phyloP scores from a whole-genome alignment of 2,888 invertebrate genomes.

The Leucozona laternaria region DNA sequence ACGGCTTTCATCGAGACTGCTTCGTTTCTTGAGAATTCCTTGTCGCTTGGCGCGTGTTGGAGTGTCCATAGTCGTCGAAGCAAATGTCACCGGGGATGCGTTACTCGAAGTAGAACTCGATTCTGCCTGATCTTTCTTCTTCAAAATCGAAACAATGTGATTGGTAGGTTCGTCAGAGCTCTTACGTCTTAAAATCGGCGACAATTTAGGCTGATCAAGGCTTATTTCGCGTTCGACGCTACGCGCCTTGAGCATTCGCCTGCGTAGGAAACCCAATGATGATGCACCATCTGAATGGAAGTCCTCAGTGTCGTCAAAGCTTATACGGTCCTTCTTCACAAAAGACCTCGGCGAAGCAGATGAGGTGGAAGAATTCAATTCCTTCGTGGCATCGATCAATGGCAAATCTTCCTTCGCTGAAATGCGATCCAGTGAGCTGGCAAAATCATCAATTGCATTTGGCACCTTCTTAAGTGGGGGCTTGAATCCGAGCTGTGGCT shows the following conservation, averaged over 20 bases:
- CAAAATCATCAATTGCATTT: conserved; percentile 56
- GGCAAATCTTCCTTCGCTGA: conserved; percentile 37
- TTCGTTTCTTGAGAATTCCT: conserved; percentile 92
- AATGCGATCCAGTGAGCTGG: conserved; percentile 50
- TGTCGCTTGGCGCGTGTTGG: conserved; percentile 86
- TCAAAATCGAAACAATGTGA: conserved; percentile 87
- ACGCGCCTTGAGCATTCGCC: conserved; percentile 78
- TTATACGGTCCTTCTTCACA: conserved; percentile 77
- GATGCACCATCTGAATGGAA: conserved; percentile 72
- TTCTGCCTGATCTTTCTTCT: conserved; percentile 86
- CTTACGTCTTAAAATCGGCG: conserved; percentile 80
- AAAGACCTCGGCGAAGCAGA: conserved; percentile 77
- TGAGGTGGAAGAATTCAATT: conserved; percentile 64
- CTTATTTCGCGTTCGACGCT: conserved; percentile 78
- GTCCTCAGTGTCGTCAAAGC: conserved; percentile 65
- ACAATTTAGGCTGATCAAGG: conserved; percentile 78
- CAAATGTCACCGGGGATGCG: conserved; percentile 91
- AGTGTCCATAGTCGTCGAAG: conserved; percentile 89
- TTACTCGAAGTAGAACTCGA: conserved; percentile 85
- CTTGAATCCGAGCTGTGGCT: conserved; percentile 13
- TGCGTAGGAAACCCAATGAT: conserved; percentile 74
- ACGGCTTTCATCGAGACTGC: conserved; percentile 90
- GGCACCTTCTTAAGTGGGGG: conserved; percentile 34
- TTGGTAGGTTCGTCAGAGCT: conserved; percentile 84
- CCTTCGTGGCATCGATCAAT: conserved; percentile 53